Evolutionary conservation across 2,888 invertebrate species (phyloP).

Genomic region (Heliconius hortense): DNA sequence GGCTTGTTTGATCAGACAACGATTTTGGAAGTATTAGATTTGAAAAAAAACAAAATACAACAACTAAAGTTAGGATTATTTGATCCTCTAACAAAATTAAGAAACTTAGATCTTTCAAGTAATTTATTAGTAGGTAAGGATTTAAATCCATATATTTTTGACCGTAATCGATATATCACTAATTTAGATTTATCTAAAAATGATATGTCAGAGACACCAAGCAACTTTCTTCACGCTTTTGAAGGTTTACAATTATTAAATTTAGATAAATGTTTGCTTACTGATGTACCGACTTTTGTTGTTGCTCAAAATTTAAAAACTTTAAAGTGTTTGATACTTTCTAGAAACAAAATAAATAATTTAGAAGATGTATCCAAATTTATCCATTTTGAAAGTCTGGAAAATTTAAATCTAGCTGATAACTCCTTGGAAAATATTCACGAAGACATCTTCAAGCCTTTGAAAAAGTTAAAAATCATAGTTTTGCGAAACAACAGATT

Average conservation of each 20-base stretch:
- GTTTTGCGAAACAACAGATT: constrained; percentile 60
- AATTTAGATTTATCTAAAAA: constrained; percentile 61
- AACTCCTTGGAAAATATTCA: constrained; percentile 59
- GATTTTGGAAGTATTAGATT: constrained; percentile 55
- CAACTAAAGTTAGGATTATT: constrained; percentile 55
- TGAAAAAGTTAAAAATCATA: constrained; percentile 59
- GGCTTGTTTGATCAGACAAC: constrained; percentile 59
- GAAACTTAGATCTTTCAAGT: constrained; percentile 56
- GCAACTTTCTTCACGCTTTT: constrained; percentile 52
- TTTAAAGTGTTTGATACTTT: constrained; percentile 58
- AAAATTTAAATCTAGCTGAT: constrained; percentile 58
- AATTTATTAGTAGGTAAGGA: constrained; percentile 54
- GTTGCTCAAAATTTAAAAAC: constrained; percentile 56
- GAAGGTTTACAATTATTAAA: constrained; percentile 52
- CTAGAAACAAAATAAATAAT: constrained; percentile 58
- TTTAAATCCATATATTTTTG: constrained; percentile 54
- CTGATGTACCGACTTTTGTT: constrained; percentile 59
- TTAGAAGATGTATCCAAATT: constrained; percentile 51
- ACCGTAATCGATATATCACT: constrained; percentile 48
- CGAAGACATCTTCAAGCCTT: constrained; percentile 55
- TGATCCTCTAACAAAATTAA: constrained; percentile 53
- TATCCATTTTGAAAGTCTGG: constrained; percentile 55
- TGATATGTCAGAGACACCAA: constrained; percentile 54
- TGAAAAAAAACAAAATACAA: constrained; percentile 55
- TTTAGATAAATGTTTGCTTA: constrained; percentile 57